phyloP scores from a whole-genome alignment of 30 jellyfish, hydroid and myxozoan species.

The Cassiopea xamachana region DNA sequence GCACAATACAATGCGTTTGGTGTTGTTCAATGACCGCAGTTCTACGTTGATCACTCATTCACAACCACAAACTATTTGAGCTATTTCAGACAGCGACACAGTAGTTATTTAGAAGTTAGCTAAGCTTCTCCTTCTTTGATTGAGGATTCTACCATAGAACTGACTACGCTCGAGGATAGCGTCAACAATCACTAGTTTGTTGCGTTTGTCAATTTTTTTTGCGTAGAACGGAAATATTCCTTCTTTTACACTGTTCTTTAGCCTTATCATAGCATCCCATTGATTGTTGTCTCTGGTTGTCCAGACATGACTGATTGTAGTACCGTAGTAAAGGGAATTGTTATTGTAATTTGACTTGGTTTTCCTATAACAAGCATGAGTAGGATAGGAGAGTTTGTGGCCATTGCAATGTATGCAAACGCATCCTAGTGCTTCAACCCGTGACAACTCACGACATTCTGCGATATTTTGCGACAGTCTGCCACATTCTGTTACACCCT shows the following conservation, averaged over 20 bases:
- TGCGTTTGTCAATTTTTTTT: background rate
- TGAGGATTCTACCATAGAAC: background rate
- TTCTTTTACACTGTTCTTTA: background rate
- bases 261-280: background rate
- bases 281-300: background rate
- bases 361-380: too few relatives aligned
- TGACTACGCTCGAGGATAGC: background rate
- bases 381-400: too few relatives aligned
- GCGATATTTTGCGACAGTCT: too few relatives aligned
- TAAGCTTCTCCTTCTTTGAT: background rate
- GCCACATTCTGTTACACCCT: too few relatives aligned
- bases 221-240: background rate
- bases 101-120: conserved; percentile 20
- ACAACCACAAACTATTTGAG: conserved; percentile 60
- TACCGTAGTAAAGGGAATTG: too few relatives aligned
- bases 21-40: background rate
- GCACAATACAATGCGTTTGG: background rate
- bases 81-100: conserved; percentile 35
- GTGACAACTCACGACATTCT: too few relatives aligned
- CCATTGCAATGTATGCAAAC: too few relatives aligned
- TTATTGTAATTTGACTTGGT: too few relatives aligned
- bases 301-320: background rate
- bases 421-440: too few relatives aligned
- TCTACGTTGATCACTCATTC: conserved; percentile 9
- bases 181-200: background rate